Base-by-base conservation (phyloP, 2,888 invertebrate genomes). In the Drosophila aldrichi region DNA sequence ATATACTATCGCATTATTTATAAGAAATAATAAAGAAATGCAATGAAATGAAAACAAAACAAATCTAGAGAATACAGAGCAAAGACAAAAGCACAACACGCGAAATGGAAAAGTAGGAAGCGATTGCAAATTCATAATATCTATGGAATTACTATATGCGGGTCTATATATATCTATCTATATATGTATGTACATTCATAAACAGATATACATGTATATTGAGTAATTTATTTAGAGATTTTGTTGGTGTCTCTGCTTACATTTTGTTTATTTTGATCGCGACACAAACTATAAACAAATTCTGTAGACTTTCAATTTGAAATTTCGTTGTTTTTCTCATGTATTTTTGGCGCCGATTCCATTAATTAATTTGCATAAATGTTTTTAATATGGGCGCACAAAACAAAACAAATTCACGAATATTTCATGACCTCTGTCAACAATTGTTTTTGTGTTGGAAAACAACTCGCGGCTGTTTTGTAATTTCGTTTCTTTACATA, bases 51-150 rank as follows among this genome's bases (percentile, higher is more conserved):
- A 41, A 60, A 62, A 38, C 34, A 44, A 55, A 41, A 48, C 32
- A 52, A 66, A 49, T 36, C 48, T 55, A 65, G 43, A 22, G 54
- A 49, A 68, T 63, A 69, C 61, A 44, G 70, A 75, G 68, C 72
- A 60, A 64, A 65, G 55, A 64, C 66, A 66, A 51, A 54, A 49
- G 63, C 49, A 40, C 52, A 40, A 12, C 79, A 81, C 70, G 79
- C 69, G 51, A 82, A 69, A 68, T 77, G 67, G 44, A 80, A 77
- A 83, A 77, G 74, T 65, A 77, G 81, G 83, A 82, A 82, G 69
- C 57, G 70, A 58, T 73, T 77, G 64, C 64, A 70, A 57, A 22
- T 69, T 59, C 48, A 52, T 49, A 43, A 65, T 58, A 40, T 58
- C 60, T 61, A 58, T 68, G 22, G 18, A 29, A 40, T 48, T 61